These are phyloP conservation scores for Yponomeuta plumbellus DNA, from an alignment of 2,888 invertebrate species.

Conservation along the genomic window DNA sequence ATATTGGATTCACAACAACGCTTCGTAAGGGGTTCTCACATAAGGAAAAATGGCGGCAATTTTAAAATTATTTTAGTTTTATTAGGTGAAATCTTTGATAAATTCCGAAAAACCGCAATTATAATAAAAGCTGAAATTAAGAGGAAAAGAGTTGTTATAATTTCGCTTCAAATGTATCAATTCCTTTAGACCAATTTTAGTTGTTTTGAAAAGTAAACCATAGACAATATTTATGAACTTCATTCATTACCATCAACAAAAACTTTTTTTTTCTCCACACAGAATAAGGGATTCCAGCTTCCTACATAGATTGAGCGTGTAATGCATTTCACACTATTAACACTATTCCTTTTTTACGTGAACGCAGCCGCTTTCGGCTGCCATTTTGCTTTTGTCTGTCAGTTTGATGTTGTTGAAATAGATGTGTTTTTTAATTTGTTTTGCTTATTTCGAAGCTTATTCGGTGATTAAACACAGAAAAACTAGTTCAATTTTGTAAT, in stretches of 20 bases:
- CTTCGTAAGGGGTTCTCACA: slow-evolving; percentile 53
- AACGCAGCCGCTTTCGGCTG: slow-evolving; percentile 25
- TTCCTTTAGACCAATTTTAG: too few relatives aligned
- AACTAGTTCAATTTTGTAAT: slow-evolving; percentile 28
- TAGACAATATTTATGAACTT: too few relatives aligned
- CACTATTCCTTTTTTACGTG: not conserved
- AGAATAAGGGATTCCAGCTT: too few relatives aligned
- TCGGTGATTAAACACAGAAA: slow-evolving; percentile 24
- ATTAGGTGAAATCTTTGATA: too few relatives aligned
- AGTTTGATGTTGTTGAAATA: slow-evolving; percentile 70
- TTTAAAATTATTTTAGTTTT: slow-evolving; percentile 35
- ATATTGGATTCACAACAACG: slow-evolving; percentile 85
- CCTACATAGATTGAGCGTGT: too few relatives aligned
- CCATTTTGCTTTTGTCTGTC: slow-evolving; percentile 64
- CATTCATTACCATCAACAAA: not conserved
- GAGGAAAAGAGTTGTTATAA: too few relatives aligned
- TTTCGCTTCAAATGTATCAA: too few relatives aligned
- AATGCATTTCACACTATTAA: too few relatives aligned
- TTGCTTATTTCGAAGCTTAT: slow-evolving; percentile 31
- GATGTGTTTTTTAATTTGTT: slow-evolving; percentile 28
- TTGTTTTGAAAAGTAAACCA: too few relatives aligned
- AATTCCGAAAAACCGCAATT: too few relatives aligned
- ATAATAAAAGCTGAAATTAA: too few relatives aligned
- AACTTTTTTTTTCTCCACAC: not conserved
- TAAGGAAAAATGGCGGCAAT: slow-evolving; percentile 42